Evolutionary conservation across 2,888 invertebrate species (phyloP).

Genomic region (Diplolepis rosae): DNA sequence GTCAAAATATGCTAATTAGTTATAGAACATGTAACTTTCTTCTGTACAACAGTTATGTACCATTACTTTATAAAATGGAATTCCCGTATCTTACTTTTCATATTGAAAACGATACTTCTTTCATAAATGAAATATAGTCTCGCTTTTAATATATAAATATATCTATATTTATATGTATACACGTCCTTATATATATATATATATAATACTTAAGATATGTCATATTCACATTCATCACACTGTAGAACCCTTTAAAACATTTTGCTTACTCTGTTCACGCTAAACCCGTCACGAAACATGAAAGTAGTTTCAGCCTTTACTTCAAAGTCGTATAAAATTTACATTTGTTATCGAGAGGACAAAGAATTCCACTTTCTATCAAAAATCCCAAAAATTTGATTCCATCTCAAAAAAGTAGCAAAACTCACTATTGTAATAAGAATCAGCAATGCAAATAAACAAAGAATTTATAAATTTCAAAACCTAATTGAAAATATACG

Average conservation of each 20-base stretch:
- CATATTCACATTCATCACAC: slow-evolving; percentile 13
- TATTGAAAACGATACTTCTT: slow-evolving; percentile 5
- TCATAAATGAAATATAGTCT: slow-evolving; percentile 2
- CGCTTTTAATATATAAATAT: too few species aligned
- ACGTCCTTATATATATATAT: background rate
- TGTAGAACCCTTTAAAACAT: background rate
- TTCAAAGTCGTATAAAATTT: slow-evolving; percentile 9
- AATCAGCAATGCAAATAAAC: too few species aligned
- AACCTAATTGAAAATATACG: too few species aligned
- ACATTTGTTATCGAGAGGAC: background rate
- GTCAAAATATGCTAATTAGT: too few species aligned
- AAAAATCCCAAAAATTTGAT: background rate
- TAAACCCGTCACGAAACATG: slow-evolving; percentile 6
- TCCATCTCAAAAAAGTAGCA: background rate
- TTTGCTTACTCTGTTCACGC: background rate
- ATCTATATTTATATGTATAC: background rate
- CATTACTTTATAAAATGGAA: too few species aligned
- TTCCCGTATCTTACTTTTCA: slow-evolving; percentile 8
- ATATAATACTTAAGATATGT: slow-evolving; percentile 1
- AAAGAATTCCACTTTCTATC: background rate
- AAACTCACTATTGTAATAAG: background rate
- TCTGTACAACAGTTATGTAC: too few species aligned
- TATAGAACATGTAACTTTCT: too few species aligned
- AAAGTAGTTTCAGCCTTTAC: slow-evolving; percentile 3
- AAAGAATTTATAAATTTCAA: too few species aligned